A percentile compares a stretch with the other conserved stretches of the same genome.
Conservation (phyloP, 2,797 vertebrate genomes). For the Acanthopagrus latus region DNA sequence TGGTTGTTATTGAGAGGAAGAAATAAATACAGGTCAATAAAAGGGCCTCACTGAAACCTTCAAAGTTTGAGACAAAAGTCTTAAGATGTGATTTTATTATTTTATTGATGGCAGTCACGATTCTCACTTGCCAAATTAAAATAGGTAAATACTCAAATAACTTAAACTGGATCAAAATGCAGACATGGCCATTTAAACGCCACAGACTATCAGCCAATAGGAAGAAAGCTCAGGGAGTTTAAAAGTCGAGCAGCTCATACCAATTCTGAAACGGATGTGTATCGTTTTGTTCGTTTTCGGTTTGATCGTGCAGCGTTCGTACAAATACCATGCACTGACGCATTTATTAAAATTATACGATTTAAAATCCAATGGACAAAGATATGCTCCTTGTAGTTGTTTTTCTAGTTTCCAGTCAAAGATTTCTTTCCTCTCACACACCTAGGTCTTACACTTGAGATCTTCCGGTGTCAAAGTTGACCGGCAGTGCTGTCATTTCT, state of each 20-base stretch:
- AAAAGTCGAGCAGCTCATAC: constrained; percentile 71
- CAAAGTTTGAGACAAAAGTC: not conserved
- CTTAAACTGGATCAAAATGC: not conserved
- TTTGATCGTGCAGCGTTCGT: not conserved
- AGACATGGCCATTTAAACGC: constrained; percentile 22
- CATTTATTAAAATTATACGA: accelerated
- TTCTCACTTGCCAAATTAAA: too few species aligned
- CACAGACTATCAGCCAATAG: constrained; percentile 66
- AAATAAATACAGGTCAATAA: not conserved
- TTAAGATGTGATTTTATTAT: not conserved
- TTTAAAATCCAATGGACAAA: accelerated
- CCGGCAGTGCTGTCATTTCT: constrained; percentile 80
- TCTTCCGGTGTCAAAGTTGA: constrained; percentile 82
- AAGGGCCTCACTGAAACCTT: not conserved
- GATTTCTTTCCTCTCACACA: not conserved
- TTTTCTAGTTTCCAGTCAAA: accelerated
- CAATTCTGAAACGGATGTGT: constrained; percentile 40
- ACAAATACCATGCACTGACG: accelerated
- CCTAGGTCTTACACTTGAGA: constrained; percentile 42
- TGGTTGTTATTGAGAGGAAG: not conserved
- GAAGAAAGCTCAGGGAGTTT: constrained; percentile 56
- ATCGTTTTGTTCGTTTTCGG: accelerated
- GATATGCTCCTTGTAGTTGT: accelerated
- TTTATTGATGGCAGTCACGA: not conserved
- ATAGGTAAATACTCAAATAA: not conserved